These are phyloP conservation scores for Scopus umbretta DNA, from an alignment of 2,113 vertebrate genomes.

Conservation along the genomic window DNA sequence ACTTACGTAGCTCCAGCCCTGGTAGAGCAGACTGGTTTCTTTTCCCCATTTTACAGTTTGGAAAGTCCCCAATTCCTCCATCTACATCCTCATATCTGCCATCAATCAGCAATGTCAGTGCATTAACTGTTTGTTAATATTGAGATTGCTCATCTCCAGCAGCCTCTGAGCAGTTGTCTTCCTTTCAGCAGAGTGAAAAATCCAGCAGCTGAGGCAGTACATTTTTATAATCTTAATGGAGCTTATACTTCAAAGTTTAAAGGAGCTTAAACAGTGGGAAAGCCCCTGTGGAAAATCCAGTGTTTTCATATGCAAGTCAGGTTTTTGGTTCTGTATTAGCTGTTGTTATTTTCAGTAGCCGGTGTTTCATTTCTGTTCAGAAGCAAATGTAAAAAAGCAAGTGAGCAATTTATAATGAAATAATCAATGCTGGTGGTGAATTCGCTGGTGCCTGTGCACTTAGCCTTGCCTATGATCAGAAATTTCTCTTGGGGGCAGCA, in stretches of 20 bases:
- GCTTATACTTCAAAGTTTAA: constrained; percentile 20
- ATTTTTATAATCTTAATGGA: constrained; percentile 30
- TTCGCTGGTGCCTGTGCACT: constrained; percentile 26
- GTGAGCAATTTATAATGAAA: constrained; percentile 52
- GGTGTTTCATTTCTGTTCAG: constrained; percentile 43
- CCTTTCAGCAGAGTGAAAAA: not conserved
- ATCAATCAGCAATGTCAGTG: not conserved
- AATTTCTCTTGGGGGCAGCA: constrained; percentile 64
- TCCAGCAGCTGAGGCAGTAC: not conserved
- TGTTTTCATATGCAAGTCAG: constrained; percentile 51
- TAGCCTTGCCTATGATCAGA: constrained; percentile 48
- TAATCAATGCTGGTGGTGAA: constrained; percentile 51
- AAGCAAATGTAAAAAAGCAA: constrained; percentile 50
- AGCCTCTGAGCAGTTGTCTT: not conserved
- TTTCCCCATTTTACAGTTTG: constrained; percentile 10
- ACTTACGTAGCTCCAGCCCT: not conserved
- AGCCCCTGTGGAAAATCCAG: constrained; percentile 53
- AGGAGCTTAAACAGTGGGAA: constrained; percentile 48
- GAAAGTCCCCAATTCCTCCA: constrained; percentile 7
- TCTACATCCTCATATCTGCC: not conserved
- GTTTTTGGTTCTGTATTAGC: constrained; percentile 12
- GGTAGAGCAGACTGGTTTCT: not conserved
- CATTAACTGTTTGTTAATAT: not conserved
- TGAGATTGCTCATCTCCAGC: not conserved
- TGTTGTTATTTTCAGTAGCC: constrained; percentile 48